Percentiles rank a stretch among this genome's conserved stretches.
Evolutionary conservation across 2,113 vertebrate species (phyloP).

Genomic region (Nicator chloris): DNA sequence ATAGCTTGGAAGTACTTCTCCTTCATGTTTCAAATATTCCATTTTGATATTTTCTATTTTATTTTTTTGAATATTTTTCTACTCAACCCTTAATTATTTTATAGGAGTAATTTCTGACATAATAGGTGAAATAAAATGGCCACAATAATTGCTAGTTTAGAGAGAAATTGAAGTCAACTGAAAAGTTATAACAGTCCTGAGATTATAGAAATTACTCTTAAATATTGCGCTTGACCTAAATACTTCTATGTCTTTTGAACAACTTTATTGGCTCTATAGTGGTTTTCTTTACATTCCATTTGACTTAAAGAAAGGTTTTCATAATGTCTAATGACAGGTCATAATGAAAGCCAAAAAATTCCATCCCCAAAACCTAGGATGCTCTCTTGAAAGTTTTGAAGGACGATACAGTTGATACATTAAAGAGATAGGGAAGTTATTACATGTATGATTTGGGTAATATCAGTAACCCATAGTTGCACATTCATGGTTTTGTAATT

Average conservation of each 20-base stretch:
- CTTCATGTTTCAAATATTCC: not conserved
- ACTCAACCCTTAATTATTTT: not conserved
- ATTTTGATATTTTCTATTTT: not conserved
- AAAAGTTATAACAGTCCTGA: not conserved
- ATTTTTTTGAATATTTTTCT: not conserved
- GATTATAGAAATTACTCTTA: not conserved
- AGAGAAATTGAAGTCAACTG: not conserved
- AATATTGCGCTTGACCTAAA: not conserved
- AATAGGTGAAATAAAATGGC: not conserved
- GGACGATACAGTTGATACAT: accelerated
- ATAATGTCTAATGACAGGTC: not conserved
- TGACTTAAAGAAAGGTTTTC: not conserved
- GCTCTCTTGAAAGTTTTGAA: not conserved
- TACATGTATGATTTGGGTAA: not conserved
- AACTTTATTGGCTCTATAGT: not conserved
- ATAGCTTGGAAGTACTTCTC: not conserved
- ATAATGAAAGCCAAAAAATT: not conserved
- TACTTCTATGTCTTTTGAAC: not conserved
- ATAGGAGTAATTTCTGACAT: not conserved
- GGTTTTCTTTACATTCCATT: not conserved
- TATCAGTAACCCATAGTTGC: not conserved
- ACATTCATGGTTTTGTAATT: not conserved
- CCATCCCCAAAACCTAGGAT: not conserved
- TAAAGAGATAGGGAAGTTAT: not conserved
- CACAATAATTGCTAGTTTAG: not conserved